Conservation (phyloP, 2,797 vertebrate genomes). For the Micrastur ruficollis region DNA sequence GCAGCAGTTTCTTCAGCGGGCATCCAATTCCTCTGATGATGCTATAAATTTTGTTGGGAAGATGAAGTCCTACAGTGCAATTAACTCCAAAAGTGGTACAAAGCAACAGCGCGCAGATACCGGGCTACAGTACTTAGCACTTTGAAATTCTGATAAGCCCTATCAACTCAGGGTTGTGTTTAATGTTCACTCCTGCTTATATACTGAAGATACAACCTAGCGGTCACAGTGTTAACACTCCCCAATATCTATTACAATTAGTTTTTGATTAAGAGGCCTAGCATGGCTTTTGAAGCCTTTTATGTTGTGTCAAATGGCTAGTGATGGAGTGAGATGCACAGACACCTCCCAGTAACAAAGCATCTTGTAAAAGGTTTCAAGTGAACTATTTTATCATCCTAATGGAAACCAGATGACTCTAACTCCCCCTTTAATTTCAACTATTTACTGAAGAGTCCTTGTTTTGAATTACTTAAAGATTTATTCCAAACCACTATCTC, state of each 20-base stretch:
- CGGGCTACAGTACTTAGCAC: slow-evolving; percentile 85
- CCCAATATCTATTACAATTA: slow-evolving; percentile 99
- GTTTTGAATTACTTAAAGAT: slow-evolving; percentile 84
- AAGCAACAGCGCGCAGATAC: slow-evolving; percentile 79
- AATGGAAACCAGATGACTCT: slow-evolving; percentile 99
- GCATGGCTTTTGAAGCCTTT: slow-evolving; percentile 92
- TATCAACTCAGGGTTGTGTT: slow-evolving; percentile 89
- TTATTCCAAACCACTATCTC: slow-evolving; percentile 79
- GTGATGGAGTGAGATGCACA: slow-evolving; percentile 92
- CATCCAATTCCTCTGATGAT: slow-evolving; percentile 54
- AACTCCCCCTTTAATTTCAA: slow-evolving; percentile 84
- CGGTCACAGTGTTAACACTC: slow-evolving; percentile 95
- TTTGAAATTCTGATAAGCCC: slow-evolving; percentile 84
- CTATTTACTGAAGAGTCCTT: slow-evolving; percentile 86
- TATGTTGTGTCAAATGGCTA: slow-evolving; percentile 95
- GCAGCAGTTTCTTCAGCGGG: slow-evolving; percentile 12
- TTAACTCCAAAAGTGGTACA: slow-evolving; percentile 84
- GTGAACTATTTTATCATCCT: slow-evolving; percentile 99
- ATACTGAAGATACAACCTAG: slow-evolving; percentile 86
- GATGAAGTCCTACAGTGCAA: slow-evolving; percentile 75
- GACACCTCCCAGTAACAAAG: slow-evolving; percentile 95
- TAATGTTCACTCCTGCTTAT: slow-evolving; percentile 88
- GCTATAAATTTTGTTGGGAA: slow-evolving; percentile 76
- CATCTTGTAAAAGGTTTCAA: slow-evolving; percentile 94
- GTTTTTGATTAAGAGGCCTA: slow-evolving; percentile 99